phyloP scores from a whole-genome alignment of 2,888 invertebrate genomes.

The Masnerella sp. region DNA sequence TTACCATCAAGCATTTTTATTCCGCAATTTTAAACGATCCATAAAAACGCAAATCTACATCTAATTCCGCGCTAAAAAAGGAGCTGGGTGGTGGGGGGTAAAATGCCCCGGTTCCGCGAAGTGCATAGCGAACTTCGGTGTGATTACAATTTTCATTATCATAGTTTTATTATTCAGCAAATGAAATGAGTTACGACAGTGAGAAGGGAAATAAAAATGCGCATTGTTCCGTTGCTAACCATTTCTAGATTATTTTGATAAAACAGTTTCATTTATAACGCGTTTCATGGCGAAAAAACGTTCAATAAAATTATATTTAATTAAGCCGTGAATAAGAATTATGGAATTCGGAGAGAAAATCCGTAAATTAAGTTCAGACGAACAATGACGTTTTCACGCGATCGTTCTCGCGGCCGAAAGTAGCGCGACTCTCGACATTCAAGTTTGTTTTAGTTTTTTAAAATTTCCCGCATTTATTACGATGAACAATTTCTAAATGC shows the following conservation, averaged over 20 bases:
- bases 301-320: slow-evolving; percentile 60
- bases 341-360: slow-evolving; percentile 53
- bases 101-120: slow-evolving; percentile 37
- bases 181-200: slow-evolving; percentile 61
- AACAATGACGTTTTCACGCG: slow-evolving; percentile 60
- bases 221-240: slow-evolving; percentile 56
- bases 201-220: slow-evolving; percentile 59
- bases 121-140: slow-evolving; percentile 52
- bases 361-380: slow-evolving; percentile 51
- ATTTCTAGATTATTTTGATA: slow-evolving; percentile 62
- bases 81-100: slow-evolving; percentile 3
- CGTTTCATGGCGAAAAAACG: slow-evolving; percentile 51
- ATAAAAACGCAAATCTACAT: slow-evolving; percentile 45
- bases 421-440: slow-evolving; percentile 51
- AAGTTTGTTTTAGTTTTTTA: slow-evolving; percentile 50
- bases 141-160: slow-evolving; percentile 61
- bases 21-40: slow-evolving; percentile 36
- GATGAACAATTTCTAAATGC: neutral
- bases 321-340: slow-evolving; percentile 55
- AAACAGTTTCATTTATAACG: slow-evolving; percentile 54
- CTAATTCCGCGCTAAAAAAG: slow-evolving; percentile 44
- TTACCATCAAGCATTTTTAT: slow-evolving; percentile 41
- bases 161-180: slow-evolving; percentile 61
- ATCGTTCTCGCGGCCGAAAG: slow-evolving; percentile 55
- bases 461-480: slow-evolving; percentile 32